Evolutionary conservation across 2,888 invertebrate species (phyloP), one percentile per base, ranked within the genome.

Genomic region (Ennomos erosarius): DNA sequence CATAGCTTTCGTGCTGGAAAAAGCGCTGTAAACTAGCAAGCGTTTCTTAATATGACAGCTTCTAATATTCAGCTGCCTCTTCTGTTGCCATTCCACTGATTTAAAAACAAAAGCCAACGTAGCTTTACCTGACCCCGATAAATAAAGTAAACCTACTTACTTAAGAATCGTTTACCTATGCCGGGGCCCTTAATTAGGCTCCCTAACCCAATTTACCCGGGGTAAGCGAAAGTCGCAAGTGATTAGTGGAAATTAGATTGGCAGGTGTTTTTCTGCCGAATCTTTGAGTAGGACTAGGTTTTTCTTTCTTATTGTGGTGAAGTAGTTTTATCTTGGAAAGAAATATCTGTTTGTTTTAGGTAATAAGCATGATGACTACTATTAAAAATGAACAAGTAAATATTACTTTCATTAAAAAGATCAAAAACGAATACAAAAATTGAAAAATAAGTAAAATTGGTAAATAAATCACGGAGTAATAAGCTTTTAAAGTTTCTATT

Each of bases 151-250:
- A 66, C 67, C 65, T 70, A 68, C 70, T 69, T 68, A 65, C 50
- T 64, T 62, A 64, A 71, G 47, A 63, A 70, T 57, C 62, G 62
- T 69, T 67, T 72, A 67, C 70, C 67, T 75, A 69, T 70, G 68
- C 70, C 61, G 59, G 64, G 51, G 44, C 58, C 65, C 69, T 74
- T 76, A 76, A 77, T 78, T 71, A 76, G 70, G 69, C 63, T 62
- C 55, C 66, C 62, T 70, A 68, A 75, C 69, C 66, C 59, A 74
- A 74, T 78, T 69, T 68, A 52, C 64, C 37, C 64, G 46, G 64
- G 65, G 61, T 66, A 68, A 69, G 58, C 57, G 64, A 65, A 62
- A 67, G 59, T 62, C 63, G 46, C 58, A 51, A 67, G 65, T 60
- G 62, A 71, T 70, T 70, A 67, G 65, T 62, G 57, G 45, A 65